Evolutionary conservation across 2,888 invertebrate species (phyloP), one percentile per base, ranked within the genome.

Genomic region (Yponomeuta malinellus): DNA sequence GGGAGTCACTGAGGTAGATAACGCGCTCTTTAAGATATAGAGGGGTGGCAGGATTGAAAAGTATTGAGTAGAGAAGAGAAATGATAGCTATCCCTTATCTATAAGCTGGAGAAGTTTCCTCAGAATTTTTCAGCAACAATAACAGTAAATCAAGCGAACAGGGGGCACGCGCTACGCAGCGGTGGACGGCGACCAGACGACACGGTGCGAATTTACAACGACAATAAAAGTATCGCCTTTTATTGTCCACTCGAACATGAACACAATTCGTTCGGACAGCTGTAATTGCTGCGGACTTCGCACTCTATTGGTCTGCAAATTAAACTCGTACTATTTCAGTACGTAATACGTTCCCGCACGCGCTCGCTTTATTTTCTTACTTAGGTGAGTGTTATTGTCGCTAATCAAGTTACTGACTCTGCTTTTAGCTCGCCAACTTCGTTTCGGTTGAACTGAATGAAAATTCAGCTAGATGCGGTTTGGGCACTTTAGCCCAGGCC

Each of bases 201-300:
- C 43, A 43, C 71, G 64, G 15, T n/a, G n/a, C 65, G 69, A 69
- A 70, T 70, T 70, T 70, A 63, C 70, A 37, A 64, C 84, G 85
- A 84, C 89, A 87, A 90, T 89, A 90, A 89, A 88, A 85, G 85
- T 85, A 86, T 88, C 87, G 87, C 89, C 89, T 90, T 59, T 90
- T 89, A 90, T 89, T 88, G 87, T 83, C 81, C 64, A 59, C 63
- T 64, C 70, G 70, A 70, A 70, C 59, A 59, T 43, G 43, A 43
- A 43, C 70, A 70, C 70, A 70, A 88, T 88, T 89, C 90, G 88
- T 84, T 84, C 82, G 84, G 89, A 88, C 89, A 86, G 87, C 84
- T 88, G 89, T 90, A 90, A 90, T 90, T 89, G 72, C 71, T 65
- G 89, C 88, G 79, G 85, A 83, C 86, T 84, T 83, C 82, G 79